phyloP scores from a whole-genome alignment of 2,888 invertebrate species.

The Scaptomyza cyrtandrae region DNA sequence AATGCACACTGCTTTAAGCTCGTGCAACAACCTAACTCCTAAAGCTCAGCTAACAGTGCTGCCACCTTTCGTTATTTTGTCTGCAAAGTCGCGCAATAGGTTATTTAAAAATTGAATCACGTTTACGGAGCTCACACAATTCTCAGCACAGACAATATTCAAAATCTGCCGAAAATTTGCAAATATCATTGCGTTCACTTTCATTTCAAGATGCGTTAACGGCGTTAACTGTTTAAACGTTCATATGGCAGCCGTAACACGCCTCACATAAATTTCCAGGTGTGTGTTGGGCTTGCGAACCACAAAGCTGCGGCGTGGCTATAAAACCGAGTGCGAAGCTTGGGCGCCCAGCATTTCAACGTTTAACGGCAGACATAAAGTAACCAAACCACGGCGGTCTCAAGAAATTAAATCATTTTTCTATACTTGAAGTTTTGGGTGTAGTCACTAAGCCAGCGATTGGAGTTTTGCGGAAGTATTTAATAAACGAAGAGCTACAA shows the following conservation, averaged over 20 bases:
- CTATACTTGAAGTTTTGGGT: conserved; percentile 34
- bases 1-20: conserved; percentile 7
- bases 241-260: conserved; percentile 54
- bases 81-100: conserved; percentile 38
- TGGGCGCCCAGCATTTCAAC: conserved; percentile 72
- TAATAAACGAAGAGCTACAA: conserved; percentile 20
- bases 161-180: conserved; percentile 42
- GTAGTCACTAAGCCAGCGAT: conserved; percentile 23
- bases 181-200: conserved; percentile 66
- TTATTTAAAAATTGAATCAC: conserved; percentile 69
- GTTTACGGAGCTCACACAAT: conserved; percentile 56
- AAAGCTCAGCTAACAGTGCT: conserved; percentile 40
- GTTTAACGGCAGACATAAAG: conserved; percentile 58
- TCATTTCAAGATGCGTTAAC: conserved; percentile 74
- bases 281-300: conserved; percentile 38
- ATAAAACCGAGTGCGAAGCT: conserved; percentile 66
- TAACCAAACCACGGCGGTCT: conserved; percentile 33
- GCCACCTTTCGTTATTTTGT: conserved; percentile 44
- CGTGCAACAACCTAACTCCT: not conserved
- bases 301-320: conserved; percentile 52
- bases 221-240: conserved; percentile 36
- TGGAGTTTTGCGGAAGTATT: conserved; percentile 57
- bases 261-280: conserved; percentile 69
- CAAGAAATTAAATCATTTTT: conserved; percentile 31
- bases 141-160: conserved; percentile 54